Evolutionary conservation across 2,113 vertebrate species (phyloP).

Genomic region (Eubucco bourcierii): DNA sequence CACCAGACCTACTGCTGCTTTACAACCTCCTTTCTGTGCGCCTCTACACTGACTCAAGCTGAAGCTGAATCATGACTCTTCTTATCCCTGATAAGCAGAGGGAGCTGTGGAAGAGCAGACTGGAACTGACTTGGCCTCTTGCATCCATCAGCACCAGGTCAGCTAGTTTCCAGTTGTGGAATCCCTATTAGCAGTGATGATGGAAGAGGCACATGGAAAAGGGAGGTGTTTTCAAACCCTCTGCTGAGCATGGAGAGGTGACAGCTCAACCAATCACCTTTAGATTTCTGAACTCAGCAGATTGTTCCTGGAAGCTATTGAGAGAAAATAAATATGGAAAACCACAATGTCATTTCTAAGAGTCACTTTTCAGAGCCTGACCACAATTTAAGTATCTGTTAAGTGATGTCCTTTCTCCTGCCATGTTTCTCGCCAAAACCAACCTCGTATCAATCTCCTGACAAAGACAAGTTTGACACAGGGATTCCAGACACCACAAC

Average conservation of each 20-base stretch:
- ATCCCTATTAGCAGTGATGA: constrained; percentile 10
- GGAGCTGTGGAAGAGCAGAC: constrained; percentile 3
- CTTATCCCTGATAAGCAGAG: background rate
- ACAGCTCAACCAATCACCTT: constrained; percentile 67
- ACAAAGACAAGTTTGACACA: constrained; percentile 39
- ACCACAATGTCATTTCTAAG: constrained; percentile 68
- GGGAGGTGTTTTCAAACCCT: constrained; percentile 14
- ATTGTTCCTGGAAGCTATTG: constrained; percentile 68
- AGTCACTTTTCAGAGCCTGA: constrained; percentile 66
- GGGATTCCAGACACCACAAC: constrained; percentile 39
- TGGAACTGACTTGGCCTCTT: background rate
- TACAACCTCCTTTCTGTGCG: background rate
- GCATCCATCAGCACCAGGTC: constrained; percentile 56
- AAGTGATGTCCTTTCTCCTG: constrained; percentile 68
- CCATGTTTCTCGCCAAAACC: constrained; percentile 49
- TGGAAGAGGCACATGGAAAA: constrained; percentile 41
- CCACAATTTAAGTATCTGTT: constrained; percentile 70
- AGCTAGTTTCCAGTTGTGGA: constrained; percentile 7
- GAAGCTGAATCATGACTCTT: background rate
- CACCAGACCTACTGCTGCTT: background rate
- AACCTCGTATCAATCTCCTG: constrained; percentile 34
- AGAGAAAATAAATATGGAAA: constrained; percentile 71
- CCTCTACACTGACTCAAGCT: background rate
- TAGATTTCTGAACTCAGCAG: constrained; percentile 58
- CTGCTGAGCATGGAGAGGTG: background rate